Base-by-base conservation (phyloP, 2,113 vertebrate species). In the Pseudopipra pipra region DNA sequence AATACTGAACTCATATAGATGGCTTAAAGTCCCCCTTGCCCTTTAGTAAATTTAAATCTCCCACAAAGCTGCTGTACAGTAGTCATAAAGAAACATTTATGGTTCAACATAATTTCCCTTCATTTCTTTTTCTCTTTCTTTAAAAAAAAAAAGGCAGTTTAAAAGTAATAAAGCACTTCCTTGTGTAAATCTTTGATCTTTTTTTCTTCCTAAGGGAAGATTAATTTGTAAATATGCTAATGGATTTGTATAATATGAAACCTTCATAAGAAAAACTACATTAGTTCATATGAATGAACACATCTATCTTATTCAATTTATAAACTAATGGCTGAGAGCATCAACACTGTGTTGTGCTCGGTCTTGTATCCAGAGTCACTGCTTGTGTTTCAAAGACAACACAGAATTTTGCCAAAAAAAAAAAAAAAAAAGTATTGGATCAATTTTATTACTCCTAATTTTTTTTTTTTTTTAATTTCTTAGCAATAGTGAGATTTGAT, bases 211-310 rank as follows among this genome's bases (percentile, higher is more conserved):
- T 97, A 96, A 96, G 97, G 98, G 98, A 97, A 98, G 98, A 98
- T 98, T 98, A 98, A 98, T 98, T 98, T 98, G 97, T 98, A 98
- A 98, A 98, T 98, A 98, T 98, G 98, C 97, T 98, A 98, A 98
- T 98, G 96, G 96, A 98, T 98, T 98, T 98, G 96, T 98, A 97
- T 97, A 97, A 97, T 98, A 98, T 96, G 97, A 98, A 98, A 98
- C 96, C 97, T 98, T 97, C 96, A 95, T 95, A 96, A 96, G 96
- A 98, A 98, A 98, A 97, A 96, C 95, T 98, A 95, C 96, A 98
- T 98, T 98, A 97, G 95, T 97, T 98, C 96, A 96, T 98, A 96
- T 98, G 97, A 98, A 98, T 97, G 97, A 98, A 97, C 95, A 93
- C 96, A 98, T 98, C 96, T 96, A 97, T 98, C 97, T 98, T 98